Evolutionary conservation across 2,888 invertebrate species (phyloP).

Genomic region (Agrotis puta): DNA sequence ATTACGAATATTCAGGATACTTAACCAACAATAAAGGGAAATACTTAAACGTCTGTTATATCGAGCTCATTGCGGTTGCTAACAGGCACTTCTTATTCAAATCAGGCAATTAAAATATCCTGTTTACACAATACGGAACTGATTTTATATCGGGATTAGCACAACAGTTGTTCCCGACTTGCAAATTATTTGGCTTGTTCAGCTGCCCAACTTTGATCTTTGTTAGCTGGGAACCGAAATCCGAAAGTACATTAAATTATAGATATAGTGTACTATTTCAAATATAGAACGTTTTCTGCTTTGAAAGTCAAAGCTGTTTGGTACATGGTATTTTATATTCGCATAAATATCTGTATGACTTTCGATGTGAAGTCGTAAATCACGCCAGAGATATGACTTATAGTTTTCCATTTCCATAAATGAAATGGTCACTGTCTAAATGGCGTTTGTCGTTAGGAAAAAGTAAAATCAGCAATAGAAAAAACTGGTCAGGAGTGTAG

Average conservation of each 20-base stretch:
- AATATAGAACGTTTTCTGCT: neutral
- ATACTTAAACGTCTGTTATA: conserved; percentile 28
- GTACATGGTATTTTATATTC: conserved; percentile 17
- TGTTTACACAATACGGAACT: conserved; percentile 46
- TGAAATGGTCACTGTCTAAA: conserved; percentile 7
- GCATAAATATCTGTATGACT: conserved; percentile 15
- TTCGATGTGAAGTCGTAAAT: conserved; percentile 24
- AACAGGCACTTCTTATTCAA: conserved; percentile 59
- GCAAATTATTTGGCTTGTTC: conserved; percentile 38
- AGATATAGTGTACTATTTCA: neutral
- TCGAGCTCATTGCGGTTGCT: conserved; percentile 30
- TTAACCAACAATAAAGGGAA: conserved; percentile 31
- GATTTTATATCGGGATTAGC: conserved; percentile 56
- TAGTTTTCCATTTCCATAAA: conserved; percentile 21
- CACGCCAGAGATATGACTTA: conserved; percentile 9
- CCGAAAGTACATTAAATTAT: conserved; percentile 15
- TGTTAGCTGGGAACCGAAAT: conserved; percentile 5
- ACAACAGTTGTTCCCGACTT: conserved; percentile 48
- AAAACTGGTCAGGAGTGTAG: neutral
- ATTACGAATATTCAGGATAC: conserved; percentile 19
- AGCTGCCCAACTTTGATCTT: conserved; percentile 26
- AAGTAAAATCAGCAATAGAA: conserved; percentile 6
- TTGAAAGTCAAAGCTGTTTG: neutral
- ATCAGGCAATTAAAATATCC: conserved; percentile 59
- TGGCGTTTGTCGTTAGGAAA: conserved; percentile 10